Evolutionary conservation across 2,888 invertebrate genomes (phyloP).

Genomic region (Nipponacmea schrenckii): DNA sequence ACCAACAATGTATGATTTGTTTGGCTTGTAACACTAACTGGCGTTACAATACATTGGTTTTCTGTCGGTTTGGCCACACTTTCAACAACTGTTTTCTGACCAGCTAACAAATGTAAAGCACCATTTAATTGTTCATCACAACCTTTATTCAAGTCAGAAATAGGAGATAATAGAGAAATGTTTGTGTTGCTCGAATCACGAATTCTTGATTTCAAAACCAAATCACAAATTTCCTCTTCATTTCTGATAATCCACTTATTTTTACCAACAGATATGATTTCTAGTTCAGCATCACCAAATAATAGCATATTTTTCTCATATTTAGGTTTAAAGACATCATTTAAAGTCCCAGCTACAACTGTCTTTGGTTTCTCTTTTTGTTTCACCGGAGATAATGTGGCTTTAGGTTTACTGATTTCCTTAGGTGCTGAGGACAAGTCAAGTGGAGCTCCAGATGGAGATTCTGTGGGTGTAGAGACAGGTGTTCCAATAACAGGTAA

Average conservation of each 20-base stretch:
- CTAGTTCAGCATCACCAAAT: constrained; percentile 55
- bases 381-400: constrained; percentile 18
- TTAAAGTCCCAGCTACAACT: background rate
- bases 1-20: background rate
- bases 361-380: constrained; percentile 15
- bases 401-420: constrained; percentile 33
- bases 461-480: constrained; percentile 35
- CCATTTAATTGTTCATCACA: background rate
- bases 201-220: constrained; percentile 27
- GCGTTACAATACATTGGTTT: background rate
- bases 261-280: constrained; percentile 59
- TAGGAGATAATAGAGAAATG: background rate
- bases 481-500: constrained; percentile 22
- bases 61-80: background rate
- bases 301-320: constrained; percentile 55
- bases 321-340: constrained; percentile 25
- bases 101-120: background rate
- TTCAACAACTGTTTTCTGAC: background rate
- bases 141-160: background rate
- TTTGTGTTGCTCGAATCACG: background rate
- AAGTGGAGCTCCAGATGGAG: constrained; percentile 44
- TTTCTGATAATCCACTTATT: constrained; percentile 59
- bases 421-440: constrained; percentile 48
- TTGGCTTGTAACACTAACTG: background rate
- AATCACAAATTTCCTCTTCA: constrained; percentile 49